Evolutionary conservation across 2,888 invertebrate species (phyloP).

Genomic region (Diadromus collaris): DNA sequence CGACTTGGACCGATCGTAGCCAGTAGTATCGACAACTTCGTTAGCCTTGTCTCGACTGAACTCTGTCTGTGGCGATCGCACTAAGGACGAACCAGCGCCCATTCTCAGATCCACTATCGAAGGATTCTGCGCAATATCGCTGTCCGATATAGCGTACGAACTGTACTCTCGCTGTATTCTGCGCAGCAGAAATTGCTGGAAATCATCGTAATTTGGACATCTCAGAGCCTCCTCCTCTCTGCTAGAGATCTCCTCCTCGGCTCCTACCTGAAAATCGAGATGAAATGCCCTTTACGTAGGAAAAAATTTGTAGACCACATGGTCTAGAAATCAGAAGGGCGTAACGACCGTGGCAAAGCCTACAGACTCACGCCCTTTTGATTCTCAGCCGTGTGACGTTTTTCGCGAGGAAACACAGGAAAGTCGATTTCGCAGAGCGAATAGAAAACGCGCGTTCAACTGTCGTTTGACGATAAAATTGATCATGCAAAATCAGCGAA

Average conservation of each 20-base stretch:
- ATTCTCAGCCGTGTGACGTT: too few relatives aligned
- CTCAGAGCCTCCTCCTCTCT: constrained; percentile 68
- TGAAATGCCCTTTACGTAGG: background rate
- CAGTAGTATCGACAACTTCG: constrained; percentile 57
- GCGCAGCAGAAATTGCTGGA: constrained; percentile 71
- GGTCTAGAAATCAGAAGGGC: too few relatives aligned
- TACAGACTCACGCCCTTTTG: too few relatives aligned
- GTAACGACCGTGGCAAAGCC: too few relatives aligned
- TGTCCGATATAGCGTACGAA: constrained; percentile 69
- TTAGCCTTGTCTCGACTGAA: constrained; percentile 52
- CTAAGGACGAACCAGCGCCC: constrained; percentile 57
- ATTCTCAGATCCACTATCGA: constrained; percentile 71
- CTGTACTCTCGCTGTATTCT: constrained; percentile 71
- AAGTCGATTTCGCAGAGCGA: too few relatives aligned
- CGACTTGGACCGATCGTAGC: constrained; percentile 32
- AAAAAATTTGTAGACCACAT: background rate
- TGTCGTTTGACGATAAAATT: background rate
- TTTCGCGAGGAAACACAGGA: too few relatives aligned
- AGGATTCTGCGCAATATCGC: constrained; percentile 60
- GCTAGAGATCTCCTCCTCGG: constrained; percentile 74
- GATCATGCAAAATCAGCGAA: background rate
- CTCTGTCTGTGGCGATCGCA: constrained; percentile 37
- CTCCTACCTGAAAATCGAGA: constrained; percentile 68
- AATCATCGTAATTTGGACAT: constrained; percentile 72
- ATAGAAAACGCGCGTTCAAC: too few relatives aligned